phyloP scores from a whole-genome alignment of 2,113 vertebrate genomes.

The Acanthisitta chloris region DNA sequence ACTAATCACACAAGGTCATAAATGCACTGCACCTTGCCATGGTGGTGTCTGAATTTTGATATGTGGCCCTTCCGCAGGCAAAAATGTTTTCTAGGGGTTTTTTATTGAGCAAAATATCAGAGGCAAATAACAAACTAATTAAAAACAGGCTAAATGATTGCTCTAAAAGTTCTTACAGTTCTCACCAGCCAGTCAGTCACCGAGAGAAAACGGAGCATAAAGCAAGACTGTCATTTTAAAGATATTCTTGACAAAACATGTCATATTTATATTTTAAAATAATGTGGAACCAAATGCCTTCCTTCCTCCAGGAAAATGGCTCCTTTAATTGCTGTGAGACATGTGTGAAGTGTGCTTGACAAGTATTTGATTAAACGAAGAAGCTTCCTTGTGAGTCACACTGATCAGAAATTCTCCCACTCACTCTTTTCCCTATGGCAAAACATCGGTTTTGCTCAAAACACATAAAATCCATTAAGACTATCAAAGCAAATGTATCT shows the following conservation, averaged over 20 bases:
- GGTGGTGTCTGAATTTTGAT: slow-evolving; percentile 58
- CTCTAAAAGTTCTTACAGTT: not conserved
- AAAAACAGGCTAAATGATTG: slow-evolving; percentile 35
- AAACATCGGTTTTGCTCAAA: not conserved
- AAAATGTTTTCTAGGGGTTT: not conserved
- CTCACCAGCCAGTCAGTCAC: not conserved
- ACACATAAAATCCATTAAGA: not conserved
- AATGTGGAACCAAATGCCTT: not conserved
- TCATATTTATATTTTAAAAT: slow-evolving; percentile 49
- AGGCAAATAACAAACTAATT: slow-evolving; percentile 38
- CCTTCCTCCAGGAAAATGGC: not conserved
- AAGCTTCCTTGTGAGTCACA: fast-evolving
- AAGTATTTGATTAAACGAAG: slow-evolving; percentile 35
- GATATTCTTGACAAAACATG: slow-evolving; percentile 47
- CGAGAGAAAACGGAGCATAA: not conserved
- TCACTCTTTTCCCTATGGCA: not conserved
- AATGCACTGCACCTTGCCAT: slow-evolving; percentile 43
- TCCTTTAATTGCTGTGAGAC: slow-evolving; percentile 30
- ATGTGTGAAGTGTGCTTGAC: not conserved
- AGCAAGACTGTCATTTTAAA: slow-evolving; percentile 16
- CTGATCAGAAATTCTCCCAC: not conserved
- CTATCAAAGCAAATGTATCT: not conserved
- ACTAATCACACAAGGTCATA: slow-evolving; percentile 72
- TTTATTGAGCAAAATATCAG: slow-evolving; percentile 2
- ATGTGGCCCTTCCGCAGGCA: not conserved